phyloP scores from a whole-genome alignment of 2,113 vertebrate genomes.

The Phoenicopterus ruber region DNA sequence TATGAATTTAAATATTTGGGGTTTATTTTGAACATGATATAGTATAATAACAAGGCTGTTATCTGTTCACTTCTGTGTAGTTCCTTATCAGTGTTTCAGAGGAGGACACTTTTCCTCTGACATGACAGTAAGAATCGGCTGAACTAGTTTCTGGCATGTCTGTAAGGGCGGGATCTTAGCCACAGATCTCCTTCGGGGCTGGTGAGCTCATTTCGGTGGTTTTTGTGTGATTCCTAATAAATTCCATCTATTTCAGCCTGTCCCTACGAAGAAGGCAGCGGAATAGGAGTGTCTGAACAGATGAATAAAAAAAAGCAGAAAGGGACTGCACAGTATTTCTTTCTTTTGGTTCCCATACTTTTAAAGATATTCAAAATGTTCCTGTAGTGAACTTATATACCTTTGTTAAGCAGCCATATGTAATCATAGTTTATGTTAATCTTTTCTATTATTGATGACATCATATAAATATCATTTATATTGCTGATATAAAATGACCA shows the following conservation, averaged over 20 bases:
- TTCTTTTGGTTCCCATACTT: background rate
- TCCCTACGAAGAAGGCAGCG: background rate
- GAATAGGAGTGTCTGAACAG: background rate
- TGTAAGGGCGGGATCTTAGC: background rate
- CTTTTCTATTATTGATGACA: background rate
- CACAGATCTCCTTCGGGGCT: background rate
- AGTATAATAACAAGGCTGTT: background rate
- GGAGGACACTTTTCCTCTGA: background rate
- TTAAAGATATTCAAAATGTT: background rate
- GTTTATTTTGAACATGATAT: background rate
- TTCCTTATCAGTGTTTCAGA: background rate
- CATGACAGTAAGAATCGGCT: background rate
- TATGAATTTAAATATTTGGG: conserved; percentile 9
- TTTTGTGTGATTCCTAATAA: background rate
- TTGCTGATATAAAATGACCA: background rate
- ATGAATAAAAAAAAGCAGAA: background rate
- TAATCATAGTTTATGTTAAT: background rate
- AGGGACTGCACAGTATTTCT: background rate
- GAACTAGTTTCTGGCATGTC: background rate
- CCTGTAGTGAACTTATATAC: background rate
- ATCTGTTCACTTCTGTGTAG: background rate
- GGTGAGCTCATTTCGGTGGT: background rate
- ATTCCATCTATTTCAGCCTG: background rate
- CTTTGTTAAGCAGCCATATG: background rate
- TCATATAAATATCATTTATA: background rate